Evolutionary conservation across 2,888 invertebrate genomes (phyloP).

Genomic region (Hartigia nigra): DNA sequence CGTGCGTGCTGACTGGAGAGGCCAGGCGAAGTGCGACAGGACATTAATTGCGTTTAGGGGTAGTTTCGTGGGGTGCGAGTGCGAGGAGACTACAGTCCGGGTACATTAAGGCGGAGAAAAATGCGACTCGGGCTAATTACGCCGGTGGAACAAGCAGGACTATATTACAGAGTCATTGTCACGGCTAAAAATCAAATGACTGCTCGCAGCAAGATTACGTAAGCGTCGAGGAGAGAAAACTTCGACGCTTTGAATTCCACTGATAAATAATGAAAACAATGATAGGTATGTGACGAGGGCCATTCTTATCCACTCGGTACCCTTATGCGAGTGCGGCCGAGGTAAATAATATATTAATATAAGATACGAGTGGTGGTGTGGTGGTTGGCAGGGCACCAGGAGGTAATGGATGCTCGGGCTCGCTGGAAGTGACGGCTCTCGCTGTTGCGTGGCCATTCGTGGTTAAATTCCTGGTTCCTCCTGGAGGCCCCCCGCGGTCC

Average conservation of each 20-base stretch:
- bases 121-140: not conserved
- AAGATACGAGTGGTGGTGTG: slow-evolving; percentile 57
- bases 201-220: not conserved
- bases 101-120: not conserved
- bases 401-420: slow-evolving; percentile 64
- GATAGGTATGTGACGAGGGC: slow-evolving; percentile 61
- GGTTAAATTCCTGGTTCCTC: slow-evolving; percentile 70
- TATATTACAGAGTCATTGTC: not conserved
- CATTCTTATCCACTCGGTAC: slow-evolving; percentile 53
- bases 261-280: slow-evolving; percentile 61
- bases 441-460: slow-evolving; percentile 65
- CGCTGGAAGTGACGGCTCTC: slow-evolving; percentile 65
- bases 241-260: slow-evolving; percentile 2
- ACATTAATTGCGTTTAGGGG: slow-evolving; percentile 30
- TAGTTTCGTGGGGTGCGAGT: not conserved
- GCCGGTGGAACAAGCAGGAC: not conserved
- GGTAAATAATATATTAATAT: slow-evolving; percentile 65
- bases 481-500: slow-evolving; percentile 70
- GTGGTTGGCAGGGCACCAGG: slow-evolving; percentile 65
- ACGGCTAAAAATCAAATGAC: not conserved
- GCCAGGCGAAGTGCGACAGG: slow-evolving; percentile 17
- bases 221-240: not conserved
- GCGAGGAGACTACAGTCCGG: not conserved
- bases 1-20: not conserved
- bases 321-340: slow-evolving; percentile 29